Base-by-base conservation (phyloP, 2,113 vertebrate genomes). In the Odontesthes bonariensis region DNA sequence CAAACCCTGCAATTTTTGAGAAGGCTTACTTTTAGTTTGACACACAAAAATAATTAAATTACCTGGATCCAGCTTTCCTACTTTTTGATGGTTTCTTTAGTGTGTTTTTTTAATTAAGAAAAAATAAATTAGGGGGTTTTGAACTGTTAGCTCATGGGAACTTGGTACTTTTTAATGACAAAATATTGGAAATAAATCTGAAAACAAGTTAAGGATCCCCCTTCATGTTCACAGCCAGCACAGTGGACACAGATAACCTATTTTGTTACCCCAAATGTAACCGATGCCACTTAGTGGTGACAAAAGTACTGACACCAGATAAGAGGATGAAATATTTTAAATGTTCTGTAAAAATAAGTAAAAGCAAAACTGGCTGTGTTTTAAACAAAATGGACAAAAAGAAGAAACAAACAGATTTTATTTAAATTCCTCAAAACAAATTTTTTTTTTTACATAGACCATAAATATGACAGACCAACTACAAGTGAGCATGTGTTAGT, bases 391-490 rank as follows among this genome's bases (percentile, higher is more conserved):
- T 78, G 75, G 77, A 88, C 87, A 91, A 91, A 92, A 90, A 87
- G 83, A 90, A 92, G 86, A 89, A 92, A 93, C 61, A 88, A 90
- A 89, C n/a, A 67, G 61, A 69, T 83, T 95, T 93, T 93, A 95
- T 94, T 94, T 47, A 88, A 90, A 77, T 88, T 94, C 89, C 91
- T 94, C 88, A 89, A 89, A 93, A 91, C 85, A 90, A 84, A 78
- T 74, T n/a, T 66, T 57, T 35, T 23, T 75, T 78, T 79, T 76
- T 83, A 89, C 88, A 94, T 84, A 92, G 92, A 88, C 89, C 77
- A 79, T 88, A 83, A 89, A 88, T 88, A 93, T 84, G 82, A 89
- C 73, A 91, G 87, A 93, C 90, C 87, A 88, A 92, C 92, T 92
- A 91, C 91, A 80, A 83, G 87, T 79, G 83, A 91, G 88, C 73